Percentiles rank a stretch among this genome's conserved stretches.
Conservation (phyloP, 1,140 invertebrate genomes). For the Leptestheria dahalacensis region DNA sequence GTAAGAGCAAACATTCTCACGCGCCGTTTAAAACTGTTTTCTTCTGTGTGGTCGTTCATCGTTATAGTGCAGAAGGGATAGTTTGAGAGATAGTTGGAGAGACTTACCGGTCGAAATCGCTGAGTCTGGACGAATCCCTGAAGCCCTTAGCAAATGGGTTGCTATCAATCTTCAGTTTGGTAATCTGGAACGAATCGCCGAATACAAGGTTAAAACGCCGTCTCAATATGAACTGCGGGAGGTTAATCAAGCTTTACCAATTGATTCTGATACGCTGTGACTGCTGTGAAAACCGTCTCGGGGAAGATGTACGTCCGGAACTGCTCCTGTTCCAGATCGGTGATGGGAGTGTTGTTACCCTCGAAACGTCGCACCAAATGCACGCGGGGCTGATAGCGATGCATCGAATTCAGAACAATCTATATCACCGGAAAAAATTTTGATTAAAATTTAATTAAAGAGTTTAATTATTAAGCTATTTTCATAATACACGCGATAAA, state of each 20-base stretch:
- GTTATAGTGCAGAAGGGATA: no score
- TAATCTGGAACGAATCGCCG: slow-evolving; percentile 30
- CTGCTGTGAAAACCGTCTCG: slow-evolving; percentile 50
- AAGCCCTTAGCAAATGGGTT: slow-evolving; percentile 43
- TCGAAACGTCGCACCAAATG: slow-evolving; percentile 39
- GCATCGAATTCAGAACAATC: slow-evolving; percentile 57
- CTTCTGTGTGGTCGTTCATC: no score
- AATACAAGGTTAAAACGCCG: background rate
- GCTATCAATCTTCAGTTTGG: slow-evolving; percentile 41
- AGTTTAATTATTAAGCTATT: no score
- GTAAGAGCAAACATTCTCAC: background rate
- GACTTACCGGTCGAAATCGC: slow-evolving; percentile 40
- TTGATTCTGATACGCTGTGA: slow-evolving; percentile 56
- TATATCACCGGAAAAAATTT: slow-evolving; percentile 24
- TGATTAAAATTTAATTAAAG: no score
- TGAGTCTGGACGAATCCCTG: slow-evolving; percentile 39
- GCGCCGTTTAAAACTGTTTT: no score
- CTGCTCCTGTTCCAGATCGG: slow-evolving; percentile 35
- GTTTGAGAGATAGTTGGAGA: no score
- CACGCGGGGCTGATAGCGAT: slow-evolving; percentile 50
- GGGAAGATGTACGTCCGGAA: slow-evolving; percentile 45
- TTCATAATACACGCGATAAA: no score
- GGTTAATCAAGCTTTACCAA: slow-evolving; percentile 32
- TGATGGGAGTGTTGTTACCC: slow-evolving; percentile 26
- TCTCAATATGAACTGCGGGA: no score